Conservation (phyloP, 2,113 vertebrate species). For the Varanus salvator region DNA sequence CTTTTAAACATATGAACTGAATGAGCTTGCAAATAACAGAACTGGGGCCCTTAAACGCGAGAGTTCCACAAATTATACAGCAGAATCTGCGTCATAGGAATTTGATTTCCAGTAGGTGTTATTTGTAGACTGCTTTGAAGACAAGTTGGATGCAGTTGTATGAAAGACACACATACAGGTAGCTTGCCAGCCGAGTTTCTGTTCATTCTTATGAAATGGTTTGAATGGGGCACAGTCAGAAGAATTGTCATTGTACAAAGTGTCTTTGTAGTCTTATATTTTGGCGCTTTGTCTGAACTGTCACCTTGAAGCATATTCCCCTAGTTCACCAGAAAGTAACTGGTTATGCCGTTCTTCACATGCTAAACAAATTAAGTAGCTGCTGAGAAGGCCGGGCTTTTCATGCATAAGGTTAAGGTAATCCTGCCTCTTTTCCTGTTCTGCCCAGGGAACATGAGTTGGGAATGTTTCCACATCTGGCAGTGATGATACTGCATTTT, state of each 20-base stretch:
- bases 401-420: rapidly evolving
- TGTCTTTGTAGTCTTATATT: rapidly evolving
- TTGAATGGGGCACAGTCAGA: neutral
- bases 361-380: rapidly evolving
- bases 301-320: neutral
- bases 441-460: slow-evolving; percentile 40
- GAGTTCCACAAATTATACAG: rapidly evolving
- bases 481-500: neutral
- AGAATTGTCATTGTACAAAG: rapidly evolving
- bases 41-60: rapidly evolving
- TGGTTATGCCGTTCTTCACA: neutral
- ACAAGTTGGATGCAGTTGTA: slow-evolving; percentile 56
- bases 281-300: neutral
- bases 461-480: slow-evolving; percentile 57
- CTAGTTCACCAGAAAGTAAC: neutral
- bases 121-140: slow-evolving; percentile 36
- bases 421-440: slow-evolving; percentile 44
- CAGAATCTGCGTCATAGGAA: neutral
- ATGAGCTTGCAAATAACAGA: rapidly evolving
- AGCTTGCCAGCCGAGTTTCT: slow-evolving; percentile 37
- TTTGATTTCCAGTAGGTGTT: neutral
- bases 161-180: slow-evolving; percentile 61
- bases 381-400: rapidly evolving
- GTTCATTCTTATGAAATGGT: slow-evolving; percentile 1
- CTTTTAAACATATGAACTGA: neutral